Evolutionary conservation across 2,797 vertebrate species (phyloP).

Genomic region (Acanthurus tractus): DNA sequence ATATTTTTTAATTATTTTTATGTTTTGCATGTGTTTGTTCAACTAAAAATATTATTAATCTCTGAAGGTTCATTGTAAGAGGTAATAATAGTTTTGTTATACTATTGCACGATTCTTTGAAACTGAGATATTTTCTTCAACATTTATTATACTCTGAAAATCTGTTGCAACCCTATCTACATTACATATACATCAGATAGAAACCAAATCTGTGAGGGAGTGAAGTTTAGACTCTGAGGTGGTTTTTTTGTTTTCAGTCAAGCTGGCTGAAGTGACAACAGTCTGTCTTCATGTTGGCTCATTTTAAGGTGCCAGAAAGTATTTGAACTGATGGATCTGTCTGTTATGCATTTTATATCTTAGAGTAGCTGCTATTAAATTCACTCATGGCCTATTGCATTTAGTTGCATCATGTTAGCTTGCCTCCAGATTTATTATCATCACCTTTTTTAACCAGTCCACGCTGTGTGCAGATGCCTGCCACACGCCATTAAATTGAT

Average conservation of each 20-base stretch:
- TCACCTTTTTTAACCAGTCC: slow-evolving; percentile 13
- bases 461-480: slow-evolving; percentile 22
- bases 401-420: slow-evolving; percentile 55
- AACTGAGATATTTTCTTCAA: too few relatives aligned
- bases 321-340: slow-evolving; percentile 36
- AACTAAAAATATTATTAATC: too few relatives aligned
- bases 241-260: not conserved
- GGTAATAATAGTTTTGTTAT: too few relatives aligned
- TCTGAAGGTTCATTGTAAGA: too few relatives aligned
- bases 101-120: too few relatives aligned
- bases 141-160: too few relatives aligned
- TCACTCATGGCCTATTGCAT: slow-evolving; percentile 35
- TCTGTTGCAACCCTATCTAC: too few relatives aligned
- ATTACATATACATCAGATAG: not conserved
- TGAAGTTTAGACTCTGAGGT: not conserved
- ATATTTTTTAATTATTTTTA: too few relatives aligned
- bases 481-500: slow-evolving; percentile 36
- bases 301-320: slow-evolving; percentile 19
- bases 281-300: not conserved
- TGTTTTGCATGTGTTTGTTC: too few relatives aligned
- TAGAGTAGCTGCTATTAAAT: slow-evolving; percentile 37
- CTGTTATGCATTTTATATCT: slow-evolving; percentile 32
- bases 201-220: slow-evolving; percentile 5
- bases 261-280: not conserved
- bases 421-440: slow-evolving; percentile 22